phyloP scores from a whole-genome alignment of 2,113 vertebrate species.

The Struthio camelus region DNA sequence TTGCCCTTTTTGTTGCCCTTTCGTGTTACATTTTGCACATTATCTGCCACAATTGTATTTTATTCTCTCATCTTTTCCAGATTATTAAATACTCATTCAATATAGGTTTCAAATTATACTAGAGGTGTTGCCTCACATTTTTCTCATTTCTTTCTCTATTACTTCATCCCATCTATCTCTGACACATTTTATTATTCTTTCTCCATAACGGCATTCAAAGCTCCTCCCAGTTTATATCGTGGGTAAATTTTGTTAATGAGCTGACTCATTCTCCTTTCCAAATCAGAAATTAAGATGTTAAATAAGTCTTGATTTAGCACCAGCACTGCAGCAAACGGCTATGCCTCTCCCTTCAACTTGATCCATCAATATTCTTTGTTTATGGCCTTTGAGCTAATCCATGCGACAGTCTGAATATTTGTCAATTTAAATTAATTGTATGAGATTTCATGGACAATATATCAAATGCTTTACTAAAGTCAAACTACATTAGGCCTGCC shows the following conservation, averaged over 20 bases:
- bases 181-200: neutral
- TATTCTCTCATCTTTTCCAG: conserved; percentile 15
- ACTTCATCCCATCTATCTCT: neutral
- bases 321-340: neutral
- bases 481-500: conserved; percentile 49
- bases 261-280: neutral
- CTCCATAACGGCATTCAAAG: neutral
- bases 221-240: neutral
- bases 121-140: neutral
- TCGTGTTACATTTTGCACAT: neutral
- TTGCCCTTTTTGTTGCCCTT: conserved; percentile 8
- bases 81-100: neutral
- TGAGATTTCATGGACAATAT: neutral
- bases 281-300: conserved; percentile 19
- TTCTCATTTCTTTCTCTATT: neutral
- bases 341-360: neutral
- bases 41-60: conserved; percentile 20
- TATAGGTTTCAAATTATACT: conserved; percentile 16
- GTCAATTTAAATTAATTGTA: conserved; percentile 44
- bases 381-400: conserved; percentile 40
- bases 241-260: neutral
- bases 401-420: neutral
- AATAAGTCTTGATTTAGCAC: conserved; percentile 24
- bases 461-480: conserved; percentile 30
- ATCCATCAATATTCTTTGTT: conserved; percentile 39